Evolutionary conservation across 2,113 vertebrate genomes (phyloP).

Genomic region (Chionis minor): DNA sequence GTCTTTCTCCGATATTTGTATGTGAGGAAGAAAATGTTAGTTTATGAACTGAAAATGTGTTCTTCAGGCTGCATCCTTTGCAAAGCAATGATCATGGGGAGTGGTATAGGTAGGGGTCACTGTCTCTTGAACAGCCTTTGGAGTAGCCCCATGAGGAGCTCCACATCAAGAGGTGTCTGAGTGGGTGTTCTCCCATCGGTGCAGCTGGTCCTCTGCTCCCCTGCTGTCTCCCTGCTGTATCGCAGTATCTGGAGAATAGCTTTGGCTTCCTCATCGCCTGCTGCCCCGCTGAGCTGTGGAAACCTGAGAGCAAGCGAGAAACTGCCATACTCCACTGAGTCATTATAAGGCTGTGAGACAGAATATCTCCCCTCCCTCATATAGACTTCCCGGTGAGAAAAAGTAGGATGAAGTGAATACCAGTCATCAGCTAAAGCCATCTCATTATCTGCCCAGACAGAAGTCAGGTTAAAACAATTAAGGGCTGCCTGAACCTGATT

Average conservation of each 20-base stretch:
- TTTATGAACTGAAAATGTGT: not conserved
- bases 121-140: not conserved
- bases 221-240: conserved; percentile 33
- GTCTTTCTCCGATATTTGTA: not conserved
- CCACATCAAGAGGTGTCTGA: not conserved
- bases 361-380: not conserved
- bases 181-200: conserved; percentile 7
- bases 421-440: not conserved
- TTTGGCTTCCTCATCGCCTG: conserved; percentile 9
- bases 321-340: not conserved
- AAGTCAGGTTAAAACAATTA: conserved; percentile 13
- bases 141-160: not conserved
- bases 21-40: not conserved
- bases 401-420: not conserved
- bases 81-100: not conserved
- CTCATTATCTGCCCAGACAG: not conserved
- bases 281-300: conserved; percentile 34
- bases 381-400: not conserved
- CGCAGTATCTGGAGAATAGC: not conserved
- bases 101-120: not conserved
- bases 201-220: conserved; percentile 34
- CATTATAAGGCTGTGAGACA: not conserved
- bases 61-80: not conserved
- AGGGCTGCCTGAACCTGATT: not conserved
- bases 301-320: not conserved